A percentile compares a stretch with the other conserved stretches of the same genome.
phyloP scores from a whole-genome alignment of 2,888 invertebrate genomes.

The Hirtodrosophila trivittata region DNA sequence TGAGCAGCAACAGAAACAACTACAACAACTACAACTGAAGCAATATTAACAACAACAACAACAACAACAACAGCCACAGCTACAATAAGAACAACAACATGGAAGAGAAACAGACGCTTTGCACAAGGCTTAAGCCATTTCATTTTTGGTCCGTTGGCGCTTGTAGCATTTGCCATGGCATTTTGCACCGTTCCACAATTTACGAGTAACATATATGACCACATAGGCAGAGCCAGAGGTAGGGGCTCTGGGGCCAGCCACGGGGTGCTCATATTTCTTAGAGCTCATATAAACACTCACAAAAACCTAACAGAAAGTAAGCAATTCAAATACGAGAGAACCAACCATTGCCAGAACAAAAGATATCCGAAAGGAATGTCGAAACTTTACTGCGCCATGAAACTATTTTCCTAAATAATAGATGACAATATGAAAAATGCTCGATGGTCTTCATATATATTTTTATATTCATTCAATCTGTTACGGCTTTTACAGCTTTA shows the following conservation, averaged over 20 bases:
- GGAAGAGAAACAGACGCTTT: slow-evolving; percentile 51
- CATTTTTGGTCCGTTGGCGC: slow-evolving; percentile 76
- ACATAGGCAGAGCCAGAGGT: slow-evolving; percentile 19
- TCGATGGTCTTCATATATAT: no score
- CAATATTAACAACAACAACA: slow-evolving; percentile 27
- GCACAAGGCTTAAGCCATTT: slow-evolving; percentile 76
- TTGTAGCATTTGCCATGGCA: slow-evolving; percentile 65
- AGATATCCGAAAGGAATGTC: slow-evolving; percentile 29
- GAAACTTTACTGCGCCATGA: slow-evolving; percentile 19
- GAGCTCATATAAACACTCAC: slow-evolving; percentile 61
- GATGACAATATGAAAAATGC: slow-evolving; percentile 10
- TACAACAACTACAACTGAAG: slow-evolving; percentile 34
- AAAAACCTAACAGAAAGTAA: slow-evolving; percentile 62
- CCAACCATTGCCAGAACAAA: slow-evolving; percentile 48
- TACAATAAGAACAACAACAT: slow-evolving; percentile 22
- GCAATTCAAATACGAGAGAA: slow-evolving; percentile 33
- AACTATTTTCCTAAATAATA: slow-evolving; percentile 24
- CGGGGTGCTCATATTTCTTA: slow-evolving; percentile 69
- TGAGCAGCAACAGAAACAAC: slow-evolving; percentile 56
- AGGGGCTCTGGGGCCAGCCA: slow-evolving; percentile 31
- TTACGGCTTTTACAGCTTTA: no score
- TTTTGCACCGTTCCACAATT: slow-evolving; percentile 65
- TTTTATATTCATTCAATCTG: no score
- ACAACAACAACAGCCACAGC: slow-evolving; percentile 24
- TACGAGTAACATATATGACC: slow-evolving; percentile 39